Conservation (phyloP, 2,888 invertebrate species). For the Alloplasta piceator region DNA sequence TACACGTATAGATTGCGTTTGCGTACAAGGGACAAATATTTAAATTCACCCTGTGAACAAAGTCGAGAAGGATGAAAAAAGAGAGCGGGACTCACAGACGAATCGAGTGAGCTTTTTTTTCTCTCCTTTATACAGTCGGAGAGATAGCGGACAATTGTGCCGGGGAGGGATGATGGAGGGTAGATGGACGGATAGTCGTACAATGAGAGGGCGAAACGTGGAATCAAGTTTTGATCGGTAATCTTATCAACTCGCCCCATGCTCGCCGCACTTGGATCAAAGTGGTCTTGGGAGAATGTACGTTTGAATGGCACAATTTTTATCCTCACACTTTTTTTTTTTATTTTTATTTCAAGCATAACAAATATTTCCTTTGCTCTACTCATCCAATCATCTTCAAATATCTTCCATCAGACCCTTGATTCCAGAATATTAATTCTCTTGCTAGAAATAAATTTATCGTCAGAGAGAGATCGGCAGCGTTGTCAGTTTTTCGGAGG, state of each 20-base stretch:
- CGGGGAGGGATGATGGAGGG: not conserved
- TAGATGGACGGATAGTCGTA: constrained; percentile 11
- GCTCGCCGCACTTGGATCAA: not conserved
- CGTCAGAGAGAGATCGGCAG: too few species aligned
- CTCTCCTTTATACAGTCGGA: not conserved
- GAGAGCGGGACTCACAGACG: not conserved
- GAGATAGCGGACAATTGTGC: not conserved
- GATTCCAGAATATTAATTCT: too few species aligned
- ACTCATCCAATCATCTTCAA: too few species aligned
- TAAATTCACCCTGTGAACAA: constrained; percentile 30
- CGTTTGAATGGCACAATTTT: too few species aligned
- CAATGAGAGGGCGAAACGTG: constrained; percentile 11
- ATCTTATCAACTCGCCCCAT: constrained; percentile 1
- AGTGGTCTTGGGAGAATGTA: not conserved
- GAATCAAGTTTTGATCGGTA: constrained; percentile 22
- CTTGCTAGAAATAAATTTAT: too few species aligned
- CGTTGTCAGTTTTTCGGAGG: too few species aligned
- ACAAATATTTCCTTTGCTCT: too few species aligned
- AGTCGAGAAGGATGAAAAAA: not conserved
- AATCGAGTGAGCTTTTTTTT: too few species aligned
- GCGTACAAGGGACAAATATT: constrained; percentile 30
- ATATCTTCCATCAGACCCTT: too few species aligned
- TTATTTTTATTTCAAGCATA: too few species aligned
- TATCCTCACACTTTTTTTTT: too few species aligned
- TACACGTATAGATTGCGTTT: constrained; percentile 10